Percentiles rank a stretch among this genome's conserved stretches.
Evolutionary conservation across 2,113 vertebrate genomes (phyloP).

Genomic region (Albula glossodonta): DNA sequence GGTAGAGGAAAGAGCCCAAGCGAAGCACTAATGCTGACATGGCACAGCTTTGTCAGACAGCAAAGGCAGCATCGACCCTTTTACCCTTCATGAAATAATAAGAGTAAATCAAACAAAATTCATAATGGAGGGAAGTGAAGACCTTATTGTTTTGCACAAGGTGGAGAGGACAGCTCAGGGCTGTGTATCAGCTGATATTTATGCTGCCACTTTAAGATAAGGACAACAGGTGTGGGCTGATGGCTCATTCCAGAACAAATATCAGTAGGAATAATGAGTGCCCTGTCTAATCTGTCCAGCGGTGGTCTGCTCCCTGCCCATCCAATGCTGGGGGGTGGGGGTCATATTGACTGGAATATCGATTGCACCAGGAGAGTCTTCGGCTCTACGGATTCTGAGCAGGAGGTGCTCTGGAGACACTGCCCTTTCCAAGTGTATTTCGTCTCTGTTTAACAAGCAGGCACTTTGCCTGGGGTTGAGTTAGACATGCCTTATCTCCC

Average conservation of each 20-base stretch:
- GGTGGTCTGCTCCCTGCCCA: background rate
- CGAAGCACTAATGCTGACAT: background rate
- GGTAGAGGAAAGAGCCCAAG: background rate
- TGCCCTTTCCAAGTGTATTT: background rate
- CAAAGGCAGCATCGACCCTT: background rate
- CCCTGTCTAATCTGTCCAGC: background rate
- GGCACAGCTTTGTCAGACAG: background rate
- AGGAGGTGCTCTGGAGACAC: background rate
- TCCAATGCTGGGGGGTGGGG: background rate
- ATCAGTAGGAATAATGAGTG: background rate
- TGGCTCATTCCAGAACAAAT: background rate
- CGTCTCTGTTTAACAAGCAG: background rate
- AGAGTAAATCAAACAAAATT: background rate
- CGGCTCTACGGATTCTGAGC: background rate
- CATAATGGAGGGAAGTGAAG: background rate
- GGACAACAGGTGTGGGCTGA: background rate
- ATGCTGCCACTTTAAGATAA: background rate
- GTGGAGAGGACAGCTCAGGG: background rate
- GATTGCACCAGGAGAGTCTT: conserved; percentile 8
- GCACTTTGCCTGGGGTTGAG: background rate
- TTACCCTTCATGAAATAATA: background rate
- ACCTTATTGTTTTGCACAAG: background rate
- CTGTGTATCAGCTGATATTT: background rate
- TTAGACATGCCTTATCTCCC: conserved; percentile 18
- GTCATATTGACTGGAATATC: background rate